These are phyloP conservation scores for Lophotis ruficrista DNA, from an alignment of 2,113 vertebrate species.

Conservation along the genomic window DNA sequence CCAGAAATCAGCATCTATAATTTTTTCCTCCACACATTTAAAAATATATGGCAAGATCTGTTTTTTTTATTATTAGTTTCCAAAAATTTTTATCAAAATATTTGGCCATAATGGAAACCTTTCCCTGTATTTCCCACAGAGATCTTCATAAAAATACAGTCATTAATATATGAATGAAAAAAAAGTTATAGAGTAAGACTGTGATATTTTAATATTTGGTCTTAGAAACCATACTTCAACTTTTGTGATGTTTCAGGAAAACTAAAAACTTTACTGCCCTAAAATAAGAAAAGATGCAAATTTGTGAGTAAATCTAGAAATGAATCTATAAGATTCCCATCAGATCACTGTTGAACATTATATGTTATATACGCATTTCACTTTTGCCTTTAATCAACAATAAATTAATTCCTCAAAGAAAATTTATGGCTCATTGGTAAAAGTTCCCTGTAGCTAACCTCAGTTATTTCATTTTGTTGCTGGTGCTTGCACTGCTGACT, in stretches of 20 bases:
- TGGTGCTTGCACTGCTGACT: not conserved
- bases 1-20: not conserved
- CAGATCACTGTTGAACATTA: not conserved
- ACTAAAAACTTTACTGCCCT: not conserved
- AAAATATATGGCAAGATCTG: not conserved
- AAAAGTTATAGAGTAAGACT: not conserved
- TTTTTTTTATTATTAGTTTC: not conserved
- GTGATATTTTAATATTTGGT: not conserved
- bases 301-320: not conserved
- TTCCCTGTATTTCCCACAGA: not conserved
- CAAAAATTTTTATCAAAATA: not conserved
- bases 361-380: not conserved
- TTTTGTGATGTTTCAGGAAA: not conserved
- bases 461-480: not conserved
- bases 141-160: not conserved
- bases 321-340: not conserved
- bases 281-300: not conserved
- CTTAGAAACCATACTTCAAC: not conserved
- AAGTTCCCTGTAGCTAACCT: not conserved
- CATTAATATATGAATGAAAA: not conserved
- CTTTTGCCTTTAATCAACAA: not conserved
- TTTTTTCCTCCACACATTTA: not conserved
- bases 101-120: not conserved
- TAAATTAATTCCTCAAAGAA: not conserved
- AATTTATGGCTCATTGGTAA: not conserved